Evolutionary conservation across 1,140 invertebrate genomes (phyloP).

Genomic region (Papilio glaucus): DNA sequence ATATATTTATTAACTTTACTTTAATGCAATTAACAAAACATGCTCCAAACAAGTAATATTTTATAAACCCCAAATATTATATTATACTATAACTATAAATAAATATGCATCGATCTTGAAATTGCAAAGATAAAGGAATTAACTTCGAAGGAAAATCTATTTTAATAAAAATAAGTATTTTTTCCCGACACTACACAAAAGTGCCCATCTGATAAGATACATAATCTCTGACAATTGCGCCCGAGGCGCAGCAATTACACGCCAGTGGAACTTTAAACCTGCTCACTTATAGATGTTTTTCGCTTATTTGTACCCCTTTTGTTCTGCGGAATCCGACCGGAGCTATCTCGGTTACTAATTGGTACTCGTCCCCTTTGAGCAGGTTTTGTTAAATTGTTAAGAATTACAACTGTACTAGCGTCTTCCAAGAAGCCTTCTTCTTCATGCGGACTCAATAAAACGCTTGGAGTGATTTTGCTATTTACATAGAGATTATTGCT

Average conservation of each 20-base stretch:
- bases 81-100: too few species aligned
- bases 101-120: too few species aligned
- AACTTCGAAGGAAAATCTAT: too few species aligned
- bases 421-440: not conserved
- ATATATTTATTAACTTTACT: too few species aligned
- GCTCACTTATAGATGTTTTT: constrained; percentile 63
- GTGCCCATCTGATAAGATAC: not conserved
- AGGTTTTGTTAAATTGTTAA: constrained; percentile 33
- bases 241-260: constrained; percentile 61
- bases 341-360: constrained; percentile 64
- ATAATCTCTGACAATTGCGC: constrained; percentile 52
- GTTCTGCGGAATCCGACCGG: constrained; percentile 55
- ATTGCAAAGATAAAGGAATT: too few species aligned
- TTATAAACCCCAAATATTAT: too few species aligned
- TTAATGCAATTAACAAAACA: too few species aligned
- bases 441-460: constrained; percentile 31
- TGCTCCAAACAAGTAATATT: too few species aligned
- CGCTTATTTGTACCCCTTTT: constrained; percentile 62
- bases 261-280: constrained; percentile 55
- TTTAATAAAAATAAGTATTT: not conserved
- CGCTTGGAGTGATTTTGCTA: not conserved
- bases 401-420: constrained; percentile 36
- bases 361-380: constrained; percentile 45
- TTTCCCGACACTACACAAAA: not conserved
- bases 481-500: not conserved